Base-by-base conservation (phyloP, 2,888 invertebrate species). In the Rhingia rostrata region DNA sequence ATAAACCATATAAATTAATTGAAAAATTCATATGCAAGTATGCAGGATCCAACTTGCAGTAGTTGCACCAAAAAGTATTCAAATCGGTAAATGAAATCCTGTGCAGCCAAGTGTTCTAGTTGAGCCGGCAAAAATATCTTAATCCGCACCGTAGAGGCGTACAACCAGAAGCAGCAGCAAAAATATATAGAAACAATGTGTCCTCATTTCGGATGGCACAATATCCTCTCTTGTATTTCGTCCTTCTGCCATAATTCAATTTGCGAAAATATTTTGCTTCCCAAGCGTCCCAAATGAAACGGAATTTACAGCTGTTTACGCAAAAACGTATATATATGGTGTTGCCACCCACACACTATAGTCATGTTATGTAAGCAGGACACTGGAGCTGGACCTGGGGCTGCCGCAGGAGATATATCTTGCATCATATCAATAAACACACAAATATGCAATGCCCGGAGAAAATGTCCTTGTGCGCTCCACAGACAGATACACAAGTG, bases 231-330 rank as follows among this genome's bases (percentile, higher is more conserved):
- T 45, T 45, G 37, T 9, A 14, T 51, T 60, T 60, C 4, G 54
- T 72, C 37, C 45, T 45, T 69, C 22, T 6, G 43, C 30, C 74
- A 74, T 80, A 80, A 80, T 43, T 74, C 67, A 80, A 80, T 80
- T 80, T 74, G 12, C 22, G 35, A 49, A 49, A 67, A 14, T 54
- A 80, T 67, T 54, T 56, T 47, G n/a, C 58, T 37, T 2, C 47
- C 9, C 14, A 45, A n/a, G 32, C 37, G 33, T 58, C 43, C 51
- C 53, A 47, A 64, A 53, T 53, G 51, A 66, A 66, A 66, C 67
- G n/a, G 33, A 60, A 53, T 61, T 70, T 70, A 35, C 51, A 49
- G 60, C 41, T 60, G 39, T 14, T 51, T 66, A 66, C 66, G 14
- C 41, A 33, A 39, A 43, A 22, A 47, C 10, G 43, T 6, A 53